Evolutionary conservation across 2,888 invertebrate genomes (phyloP), one percentile per base, ranked within the genome.

Genomic region (Baccha elongata): DNA sequence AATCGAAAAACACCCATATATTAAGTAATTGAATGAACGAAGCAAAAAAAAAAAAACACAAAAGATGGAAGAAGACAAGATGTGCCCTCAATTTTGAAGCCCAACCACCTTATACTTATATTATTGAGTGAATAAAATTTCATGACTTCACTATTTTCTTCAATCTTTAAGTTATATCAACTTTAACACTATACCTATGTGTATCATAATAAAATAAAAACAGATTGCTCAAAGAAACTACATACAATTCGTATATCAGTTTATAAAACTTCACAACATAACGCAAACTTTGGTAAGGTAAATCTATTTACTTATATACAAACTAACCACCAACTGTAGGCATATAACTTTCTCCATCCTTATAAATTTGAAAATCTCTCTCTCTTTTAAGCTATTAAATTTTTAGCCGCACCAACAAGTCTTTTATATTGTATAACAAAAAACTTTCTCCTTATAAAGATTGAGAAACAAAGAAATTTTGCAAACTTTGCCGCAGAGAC

Each of bases 1-100:
- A 40, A 13, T 13, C 55, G 35, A 71, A 26, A 40, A 26, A 13
- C 58, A 21, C 11, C 37, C 37, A 71, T 65, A 81, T 64, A 81
- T 81, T 72, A 72, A 65, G 83, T 83, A 83, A 83, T 83, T 76
- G 83, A 83, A 83, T 83, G 78, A 80, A n/a, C n/a, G n/a, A n/a
- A n/a, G n/a, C n/a, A n/a, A n/a, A n/a, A n/a, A n/a, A n/a, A n/a
- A n/a, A n/a, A n/a, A n/a, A n/a, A n/a, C n/a, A n/a, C n/a, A n/a
- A n/a, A n/a, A n/a, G n/a, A n/a, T n/a, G n/a, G n/a, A n/a, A n/a
- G n/a, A n/a, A n/a, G n/a, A n/a, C n/a, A n/a, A n/a, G n/a, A n/a
- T n/a, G n/a, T n/a, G n/a, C n/a, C n/a, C n/a, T n/a, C n/a, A n/a
- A n/a, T n/a, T n/a, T n/a, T n/a, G n/a, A n/a, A n/a, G n/a, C n/a